phyloP scores from a whole-genome alignment of 2,888 invertebrate species.

The Troides aeacus region DNA sequence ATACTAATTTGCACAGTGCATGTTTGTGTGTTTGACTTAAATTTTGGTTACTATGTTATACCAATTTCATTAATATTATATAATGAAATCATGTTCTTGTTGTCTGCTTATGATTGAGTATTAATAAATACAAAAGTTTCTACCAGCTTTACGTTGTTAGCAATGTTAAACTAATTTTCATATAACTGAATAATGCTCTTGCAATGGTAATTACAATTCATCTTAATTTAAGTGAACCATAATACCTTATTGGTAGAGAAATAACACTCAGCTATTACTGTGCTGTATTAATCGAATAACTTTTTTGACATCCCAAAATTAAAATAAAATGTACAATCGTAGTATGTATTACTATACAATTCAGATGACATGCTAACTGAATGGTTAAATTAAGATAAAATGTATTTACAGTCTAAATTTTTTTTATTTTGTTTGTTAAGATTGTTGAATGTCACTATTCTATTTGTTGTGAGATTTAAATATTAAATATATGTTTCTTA shows the following conservation, averaged over 20 bases:
- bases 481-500: slow-evolving; percentile 6
- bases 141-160: not conserved
- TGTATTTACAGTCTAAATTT: slow-evolving; percentile 17
- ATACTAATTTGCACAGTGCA: slow-evolving; percentile 68
- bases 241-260: slow-evolving; percentile 3
- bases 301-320: not conserved
- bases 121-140: slow-evolving; percentile 14
- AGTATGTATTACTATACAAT: not conserved
- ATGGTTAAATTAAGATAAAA: slow-evolving; percentile 42
- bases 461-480: slow-evolving; percentile 23
- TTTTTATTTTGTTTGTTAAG: slow-evolving; percentile 17
- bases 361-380: slow-evolving; percentile 41
- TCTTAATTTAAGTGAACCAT: slow-evolving; percentile 16
- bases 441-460: slow-evolving; percentile 23
- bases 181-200: slow-evolving; percentile 14
- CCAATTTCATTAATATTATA: slow-evolving; percentile 45
- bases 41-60: slow-evolving; percentile 39
- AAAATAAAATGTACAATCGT: not conserved
- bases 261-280: not conserved
- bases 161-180: not conserved
- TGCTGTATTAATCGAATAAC: not conserved
- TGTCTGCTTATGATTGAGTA: slow-evolving; percentile 10
- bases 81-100: slow-evolving; percentile 26
- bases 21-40: slow-evolving; percentile 57
- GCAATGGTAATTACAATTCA: slow-evolving; percentile 14